A percentile compares a stretch with the other conserved stretches of the same genome.
Conservation (phyloP, 2,113 vertebrate genomes). For the Etheostoma cragini region DNA sequence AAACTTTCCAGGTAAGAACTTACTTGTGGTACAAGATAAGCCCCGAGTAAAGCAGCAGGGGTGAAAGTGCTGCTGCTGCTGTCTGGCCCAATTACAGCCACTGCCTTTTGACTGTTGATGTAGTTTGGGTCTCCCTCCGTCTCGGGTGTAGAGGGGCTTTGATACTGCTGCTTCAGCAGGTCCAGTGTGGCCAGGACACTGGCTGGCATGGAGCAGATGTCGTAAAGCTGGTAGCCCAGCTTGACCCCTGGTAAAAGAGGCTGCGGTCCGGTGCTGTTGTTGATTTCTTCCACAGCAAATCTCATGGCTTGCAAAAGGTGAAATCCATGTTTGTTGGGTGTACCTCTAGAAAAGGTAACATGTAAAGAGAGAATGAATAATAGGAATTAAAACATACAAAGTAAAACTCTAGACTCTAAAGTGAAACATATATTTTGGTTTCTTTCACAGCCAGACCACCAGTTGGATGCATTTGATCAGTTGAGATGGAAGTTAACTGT, state of each 20-base stretch:
- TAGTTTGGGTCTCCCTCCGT: conserved; percentile 20
- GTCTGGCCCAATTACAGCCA: conserved; percentile 88
- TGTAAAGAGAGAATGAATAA: background rate
- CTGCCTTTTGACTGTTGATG: conserved; percentile 23
- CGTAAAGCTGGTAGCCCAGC: conserved; percentile 87
- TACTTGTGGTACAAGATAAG: conserved; percentile 87
- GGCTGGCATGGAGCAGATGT: conserved; percentile 80
- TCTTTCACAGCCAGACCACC: background rate
- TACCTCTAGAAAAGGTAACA: conserved; percentile 73
- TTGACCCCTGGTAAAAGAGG: conserved; percentile 83
- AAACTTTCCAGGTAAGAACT: background rate
- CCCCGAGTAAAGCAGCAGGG: conserved; percentile 81
- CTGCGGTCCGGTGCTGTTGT: conserved; percentile 73
- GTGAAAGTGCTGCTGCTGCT: conserved; percentile 81
- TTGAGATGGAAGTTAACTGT: background rate
- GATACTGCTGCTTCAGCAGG: conserved; percentile 74
- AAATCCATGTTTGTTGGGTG: conserved; percentile 81
- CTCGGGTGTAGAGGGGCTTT: background rate
- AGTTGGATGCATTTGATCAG: background rate
- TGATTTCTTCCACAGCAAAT: conserved; percentile 88
- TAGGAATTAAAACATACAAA: background rate
- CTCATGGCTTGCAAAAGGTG: conserved; percentile 87
- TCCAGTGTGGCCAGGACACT: conserved; percentile 82
- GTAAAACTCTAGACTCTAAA: background rate
- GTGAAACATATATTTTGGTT: background rate